Base-by-base conservation (phyloP, 2,888 invertebrate genomes). In the Cheilosia pagana region DNA sequence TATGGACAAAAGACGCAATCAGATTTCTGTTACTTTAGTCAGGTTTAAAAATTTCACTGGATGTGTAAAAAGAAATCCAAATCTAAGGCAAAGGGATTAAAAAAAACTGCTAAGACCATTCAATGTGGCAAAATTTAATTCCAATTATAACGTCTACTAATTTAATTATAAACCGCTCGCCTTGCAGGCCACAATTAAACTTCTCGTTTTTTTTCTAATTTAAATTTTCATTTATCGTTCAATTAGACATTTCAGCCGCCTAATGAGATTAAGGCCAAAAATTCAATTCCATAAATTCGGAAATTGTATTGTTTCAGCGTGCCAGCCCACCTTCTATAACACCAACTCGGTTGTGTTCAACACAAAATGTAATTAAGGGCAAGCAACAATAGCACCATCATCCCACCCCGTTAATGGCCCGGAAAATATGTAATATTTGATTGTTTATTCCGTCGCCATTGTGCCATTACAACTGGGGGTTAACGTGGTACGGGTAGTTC, bases 291-390 rank as follows among this genome's bases (percentile, higher is more conserved):
- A 75, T 75, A 75, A 81, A 63, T 63, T 70, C 68, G 28, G 25
- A n/a, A 53, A 62, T 81, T 75, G 75, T 81, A 68, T 75, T 70
- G 62, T 48, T 50, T 76, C 59, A 55, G n/a, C 35, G 23, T 45
- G 53, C 41, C 14, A 55, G 8, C 10, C 53, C 23, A 45, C 31
- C n/a, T 8, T 2, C 19, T 5, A 12, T 5, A 12, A 8, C 10
- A 4, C 23, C 23, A 23, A 23, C 7, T 2, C 16, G 39, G 41
- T 41, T 16, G 52, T 39, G 43, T 45, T 53, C 57, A 55, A 77
- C 53, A 62, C 62, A 52, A 78, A 78, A 78, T 45, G 68, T 78
- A 78, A 83, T 83, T 83, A 83, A 83, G 78, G 63, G 35, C 50
- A 39, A 62, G 52, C 68, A 76, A 76, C 76, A 78, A 68, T 59